Evolutionary conservation across 2,113 vertebrate genomes (phyloP).

Genomic region (Verasper variegatus): DNA sequence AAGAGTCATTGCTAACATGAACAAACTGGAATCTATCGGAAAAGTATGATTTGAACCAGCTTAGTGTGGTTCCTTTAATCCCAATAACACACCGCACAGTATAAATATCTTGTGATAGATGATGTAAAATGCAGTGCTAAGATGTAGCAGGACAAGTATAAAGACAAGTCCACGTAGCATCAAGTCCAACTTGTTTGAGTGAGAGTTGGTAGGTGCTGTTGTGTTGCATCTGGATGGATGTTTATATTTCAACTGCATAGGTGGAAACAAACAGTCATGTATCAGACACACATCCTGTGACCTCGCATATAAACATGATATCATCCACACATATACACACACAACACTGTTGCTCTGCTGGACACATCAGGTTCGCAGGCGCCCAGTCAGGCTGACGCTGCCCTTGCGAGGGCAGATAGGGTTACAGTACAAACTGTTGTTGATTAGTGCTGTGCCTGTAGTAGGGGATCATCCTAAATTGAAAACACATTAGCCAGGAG

Average conservation of each 20-base stretch:
- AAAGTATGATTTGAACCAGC: not conserved
- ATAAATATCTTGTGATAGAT: not conserved
- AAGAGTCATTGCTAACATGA: not conserved
- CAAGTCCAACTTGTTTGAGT: not conserved
- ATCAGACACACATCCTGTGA: conserved; percentile 58
- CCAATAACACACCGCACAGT: not conserved
- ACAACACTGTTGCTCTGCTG: conserved; percentile 55
- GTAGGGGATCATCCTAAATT: conserved; percentile 80
- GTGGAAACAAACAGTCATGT: conserved; percentile 41
- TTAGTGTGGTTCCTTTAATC: not conserved
- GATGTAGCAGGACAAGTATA: too few relatives aligned
- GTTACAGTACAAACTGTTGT: conserved; percentile 86
- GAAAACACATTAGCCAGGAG: conserved; percentile 83
- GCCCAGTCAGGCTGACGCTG: conserved; percentile 66
- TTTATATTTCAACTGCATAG: conserved; percentile 33
- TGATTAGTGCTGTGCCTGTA: conserved; percentile 81
- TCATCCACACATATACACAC: conserved; percentile 42
- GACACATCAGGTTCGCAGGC: conserved; percentile 74
- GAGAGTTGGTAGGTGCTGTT: not conserved
- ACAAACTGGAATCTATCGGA: not conserved
- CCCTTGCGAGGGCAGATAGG: conserved; percentile 72
- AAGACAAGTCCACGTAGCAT: not conserved
- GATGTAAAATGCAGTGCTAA: not conserved
- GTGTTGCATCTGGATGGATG: conserved; percentile 4
- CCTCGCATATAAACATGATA: conserved; percentile 68